Evolutionary conservation across 2,797 vertebrate species (phyloP).

Genomic region (Danio jaintianensis): DNA sequence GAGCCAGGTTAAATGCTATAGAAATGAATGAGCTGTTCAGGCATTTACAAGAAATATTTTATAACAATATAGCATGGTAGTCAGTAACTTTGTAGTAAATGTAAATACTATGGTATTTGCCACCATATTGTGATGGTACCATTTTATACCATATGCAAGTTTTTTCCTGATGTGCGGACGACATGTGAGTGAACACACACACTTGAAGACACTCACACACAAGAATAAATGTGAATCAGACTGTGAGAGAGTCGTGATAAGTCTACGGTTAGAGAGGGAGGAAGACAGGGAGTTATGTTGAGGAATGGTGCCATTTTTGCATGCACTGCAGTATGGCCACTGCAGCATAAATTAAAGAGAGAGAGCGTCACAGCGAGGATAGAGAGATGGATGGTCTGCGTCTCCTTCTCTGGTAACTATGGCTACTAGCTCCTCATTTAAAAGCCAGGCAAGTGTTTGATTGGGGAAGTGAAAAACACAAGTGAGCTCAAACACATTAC

Average conservation of each 20-base stretch:
- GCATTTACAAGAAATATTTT: not conserved
- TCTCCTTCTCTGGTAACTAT: conserved; percentile 67
- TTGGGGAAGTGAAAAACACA: conserved; percentile 35
- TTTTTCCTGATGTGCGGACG: not conserved
- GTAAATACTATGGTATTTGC: not conserved
- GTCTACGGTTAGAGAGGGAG: conserved; percentile 45
- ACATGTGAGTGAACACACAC: conserved; percentile 36
- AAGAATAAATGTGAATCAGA: conserved; percentile 31
- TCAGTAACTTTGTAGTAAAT: not conserved
- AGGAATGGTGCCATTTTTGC: conserved; percentile 79
- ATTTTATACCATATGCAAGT: not conserved
- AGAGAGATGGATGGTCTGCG: conserved; percentile 73
- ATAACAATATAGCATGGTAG: not conserved
- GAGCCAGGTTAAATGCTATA: not conserved
- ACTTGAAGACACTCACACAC: conserved; percentile 49
- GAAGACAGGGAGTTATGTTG: conserved; percentile 68
- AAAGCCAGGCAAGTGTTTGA: conserved; percentile 60
- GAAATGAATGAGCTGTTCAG: not conserved
- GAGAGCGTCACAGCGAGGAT: conserved; percentile 63
- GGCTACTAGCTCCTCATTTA: conserved; percentile 60
- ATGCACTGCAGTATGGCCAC: conserved; percentile 67
- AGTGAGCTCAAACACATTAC: conserved; percentile 57
- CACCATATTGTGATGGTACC: not conserved
- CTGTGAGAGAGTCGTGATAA: conserved; percentile 25
- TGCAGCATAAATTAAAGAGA: conserved; percentile 78